Percentiles rank a stretch among this genome's conserved stretches.
These are phyloP conservation scores for Hirtodrosophila alboralis DNA, from an alignment of 2,888 invertebrate species.

Conservation along the genomic window DNA sequence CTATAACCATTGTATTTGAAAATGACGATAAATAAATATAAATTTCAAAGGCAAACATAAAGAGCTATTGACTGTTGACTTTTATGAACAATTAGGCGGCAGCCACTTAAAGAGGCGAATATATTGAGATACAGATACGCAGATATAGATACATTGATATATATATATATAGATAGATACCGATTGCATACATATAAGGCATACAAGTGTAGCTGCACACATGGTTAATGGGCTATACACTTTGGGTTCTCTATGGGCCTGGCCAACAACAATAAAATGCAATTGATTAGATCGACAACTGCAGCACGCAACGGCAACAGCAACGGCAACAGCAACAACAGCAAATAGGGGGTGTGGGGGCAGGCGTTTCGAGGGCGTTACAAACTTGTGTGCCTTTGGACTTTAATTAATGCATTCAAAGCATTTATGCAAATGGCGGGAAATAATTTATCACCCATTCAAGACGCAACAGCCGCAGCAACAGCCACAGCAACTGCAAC, in stretches of 20 bases:
- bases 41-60: constrained; percentile 77
- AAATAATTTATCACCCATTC: constrained; percentile 83
- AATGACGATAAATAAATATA: constrained; percentile 73
- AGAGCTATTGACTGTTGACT: constrained; percentile 79
- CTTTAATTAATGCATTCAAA: constrained; percentile 81
- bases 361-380: constrained; percentile 63
- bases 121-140: constrained; percentile 64
- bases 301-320: constrained; percentile 40
- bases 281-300: constrained; percentile 76
- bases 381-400: constrained; percentile 68
- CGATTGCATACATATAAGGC: constrained; percentile 50
- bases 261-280: constrained; percentile 77
- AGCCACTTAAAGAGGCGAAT: constrained; percentile 73
- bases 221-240: constrained; percentile 66
- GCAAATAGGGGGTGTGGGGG: constrained; percentile 37
- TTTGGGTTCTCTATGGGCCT: constrained; percentile 70
- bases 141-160: constrained; percentile 25
- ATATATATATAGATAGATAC: constrained; percentile 44
- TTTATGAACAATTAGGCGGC: constrained; percentile 77
- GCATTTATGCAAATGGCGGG: constrained; percentile 82
- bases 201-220: constrained; percentile 56
- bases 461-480: constrained; percentile 59
- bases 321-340: constrained; percentile 26
- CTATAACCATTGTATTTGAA: constrained; percentile 56
- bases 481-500: constrained; percentile 30